These are phyloP conservation scores for Arge pagana DNA, from an alignment of 2,888 invertebrate genomes.

Conservation along the genomic window DNA sequence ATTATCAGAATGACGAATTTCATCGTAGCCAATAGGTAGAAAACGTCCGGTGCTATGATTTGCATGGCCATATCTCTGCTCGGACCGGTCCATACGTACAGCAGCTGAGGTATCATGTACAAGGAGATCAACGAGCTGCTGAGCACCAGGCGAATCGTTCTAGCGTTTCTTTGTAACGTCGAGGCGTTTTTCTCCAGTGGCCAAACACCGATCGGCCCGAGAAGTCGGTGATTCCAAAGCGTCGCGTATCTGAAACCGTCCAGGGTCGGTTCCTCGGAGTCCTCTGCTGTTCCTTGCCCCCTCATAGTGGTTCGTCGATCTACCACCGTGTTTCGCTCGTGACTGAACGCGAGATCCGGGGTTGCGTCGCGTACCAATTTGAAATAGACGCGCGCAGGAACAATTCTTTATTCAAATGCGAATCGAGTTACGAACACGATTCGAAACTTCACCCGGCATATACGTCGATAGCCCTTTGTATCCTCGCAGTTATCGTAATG, in stretches of 20 bases:
- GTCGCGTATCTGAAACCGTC: background rate
- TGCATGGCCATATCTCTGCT: conserved; percentile 31
- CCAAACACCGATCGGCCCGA: conserved; percentile 17
- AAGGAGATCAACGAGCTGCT: conserved; percentile 38
- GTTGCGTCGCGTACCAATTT: too few relatives aligned
- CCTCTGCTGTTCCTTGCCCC: too few relatives aligned
- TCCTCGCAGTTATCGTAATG: too few relatives aligned
- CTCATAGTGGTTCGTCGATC: too few relatives aligned
- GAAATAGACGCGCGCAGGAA: too few relatives aligned
- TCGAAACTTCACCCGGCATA: too few relatives aligned
- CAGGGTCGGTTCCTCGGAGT: too few relatives aligned
- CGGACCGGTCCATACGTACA: conserved; percentile 36
- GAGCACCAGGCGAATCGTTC: conserved; percentile 31
- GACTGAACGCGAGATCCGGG: too few relatives aligned
- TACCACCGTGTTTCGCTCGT: too few relatives aligned
- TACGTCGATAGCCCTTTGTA: too few relatives aligned
- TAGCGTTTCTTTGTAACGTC: conserved; percentile 24
- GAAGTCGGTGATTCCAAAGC: conserved; percentile 3
- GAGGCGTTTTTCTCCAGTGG: background rate
- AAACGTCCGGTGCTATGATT: conserved; percentile 40
- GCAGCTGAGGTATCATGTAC: conserved; percentile 30
- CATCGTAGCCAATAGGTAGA: conserved; percentile 38
- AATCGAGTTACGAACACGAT: too few relatives aligned
- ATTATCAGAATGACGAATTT: conserved; percentile 38
- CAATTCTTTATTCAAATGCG: too few relatives aligned